Base-by-base conservation (phyloP, 2,888 invertebrate genomes). In the Leptinotarsa haldemani region DNA sequence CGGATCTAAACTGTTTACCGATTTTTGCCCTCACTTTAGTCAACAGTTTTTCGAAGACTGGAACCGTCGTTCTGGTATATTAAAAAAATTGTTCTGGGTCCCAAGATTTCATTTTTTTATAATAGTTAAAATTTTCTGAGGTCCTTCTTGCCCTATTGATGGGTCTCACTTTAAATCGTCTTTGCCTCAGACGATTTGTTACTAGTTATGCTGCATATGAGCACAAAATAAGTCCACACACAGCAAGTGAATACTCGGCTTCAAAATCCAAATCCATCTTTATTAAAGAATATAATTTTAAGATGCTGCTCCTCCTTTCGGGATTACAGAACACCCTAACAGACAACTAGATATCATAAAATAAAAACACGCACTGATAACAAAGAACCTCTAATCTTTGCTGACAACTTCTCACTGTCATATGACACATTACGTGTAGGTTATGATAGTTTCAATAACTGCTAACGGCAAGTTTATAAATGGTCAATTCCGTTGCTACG, bases 21-120 rank as follows among this genome's bases (percentile, higher is more conserved):
- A 77, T 70, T 50, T 64, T 61, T 1, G 64, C 25, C 25, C 25
- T 25, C 25, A 25, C 25, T 25, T 5, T 25, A 25, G 25, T 25
- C 25, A 25, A 25, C 50, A 78, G 56, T 65, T 78, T 72, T 61
- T 78, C 66, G 30, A 78, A 78, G 15, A 69, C 53, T 69, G 70
- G 69, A 50, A 73, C 63, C 16, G 70, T 70, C 76, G 76, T 76
- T 63, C 74, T 67, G 12, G 74, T 74, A 61, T 71, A 76, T 53
- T 74, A 74, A 67, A 76, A 75, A 72, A 77, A 77, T 61, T 77
- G 77, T 4, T 15, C 52, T 18, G 46, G 7, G 67, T 77, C 73
- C 61, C 40, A 56, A 13, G 56, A 15, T 70, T 73, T 77, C 71
- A 77, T 77, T 18, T 74, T 76, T 66, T 46, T 22, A 48, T 69